Percentiles rank a stretch among this genome's conserved stretches.
Evolutionary conservation across 2,797 vertebrate genomes (phyloP).

Genomic region (Sebastolobus altivelis): DNA sequence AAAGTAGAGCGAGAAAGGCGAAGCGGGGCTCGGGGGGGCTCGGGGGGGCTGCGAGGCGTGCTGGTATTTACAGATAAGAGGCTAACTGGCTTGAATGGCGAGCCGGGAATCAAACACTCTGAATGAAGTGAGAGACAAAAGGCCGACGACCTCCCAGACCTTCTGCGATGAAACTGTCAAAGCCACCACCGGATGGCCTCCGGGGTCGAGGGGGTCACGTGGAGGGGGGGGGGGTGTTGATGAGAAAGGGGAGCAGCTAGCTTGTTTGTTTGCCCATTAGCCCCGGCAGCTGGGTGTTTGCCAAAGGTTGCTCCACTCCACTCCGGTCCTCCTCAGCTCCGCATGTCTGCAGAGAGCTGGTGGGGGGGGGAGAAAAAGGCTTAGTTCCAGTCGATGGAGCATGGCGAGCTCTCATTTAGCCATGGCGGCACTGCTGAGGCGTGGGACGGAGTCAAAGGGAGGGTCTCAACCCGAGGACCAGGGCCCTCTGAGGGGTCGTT

Average conservation of each 20-base stretch:
- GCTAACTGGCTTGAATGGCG: slow-evolving; percentile 52
- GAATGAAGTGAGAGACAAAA: slow-evolving; percentile 76
- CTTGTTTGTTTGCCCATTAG: slow-evolving; percentile 79
- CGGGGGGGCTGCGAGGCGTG: neutral
- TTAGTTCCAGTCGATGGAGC: slow-evolving; percentile 66
- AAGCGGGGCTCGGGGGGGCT: neutral
- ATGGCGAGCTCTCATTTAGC: slow-evolving; percentile 46
- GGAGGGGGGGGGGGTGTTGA: neutral
- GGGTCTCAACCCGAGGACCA: slow-evolving; percentile 17
- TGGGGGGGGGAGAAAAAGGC: neutral
- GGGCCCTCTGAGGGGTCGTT: neutral
- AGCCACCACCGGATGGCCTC: slow-evolving; percentile 40
- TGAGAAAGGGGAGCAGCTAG: slow-evolving; percentile 22
- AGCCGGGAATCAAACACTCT: slow-evolving; percentile 62
- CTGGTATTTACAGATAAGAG: slow-evolving; percentile 67
- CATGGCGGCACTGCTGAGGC: slow-evolving; percentile 30
- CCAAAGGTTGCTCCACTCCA: slow-evolving; percentile 66
- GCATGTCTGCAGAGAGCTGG: slow-evolving; percentile 44
- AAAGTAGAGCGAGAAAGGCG: slow-evolving; percentile 36
- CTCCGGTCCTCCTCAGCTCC: slow-evolving; percentile 17
- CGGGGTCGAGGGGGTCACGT: slow-evolving; percentile 5
- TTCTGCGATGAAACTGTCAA: slow-evolving; percentile 59
- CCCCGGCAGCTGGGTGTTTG: slow-evolving; percentile 64
- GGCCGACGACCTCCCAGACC: slow-evolving; percentile 62
- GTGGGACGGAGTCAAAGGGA: slow-evolving; percentile 19